phyloP scores from a whole-genome alignment of 2,888 invertebrate genomes.

The Amphiduros pacificus region DNA sequence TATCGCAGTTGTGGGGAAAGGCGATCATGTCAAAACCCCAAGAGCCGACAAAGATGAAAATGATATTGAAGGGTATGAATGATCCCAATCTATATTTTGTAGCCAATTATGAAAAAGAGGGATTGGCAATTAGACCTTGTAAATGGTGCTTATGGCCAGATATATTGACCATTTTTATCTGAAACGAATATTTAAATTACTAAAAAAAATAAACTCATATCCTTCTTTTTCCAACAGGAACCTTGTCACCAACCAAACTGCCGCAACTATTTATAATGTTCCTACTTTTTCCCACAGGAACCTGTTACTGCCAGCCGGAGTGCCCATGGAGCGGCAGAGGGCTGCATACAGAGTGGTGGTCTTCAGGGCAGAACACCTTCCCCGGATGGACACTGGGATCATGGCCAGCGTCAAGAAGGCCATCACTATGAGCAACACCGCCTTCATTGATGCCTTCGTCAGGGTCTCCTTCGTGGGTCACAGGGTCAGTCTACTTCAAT shows the following conservation, averaged over 20 bases:
- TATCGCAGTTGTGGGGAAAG: conserved; percentile 84
- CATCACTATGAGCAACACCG: conserved; percentile 23
- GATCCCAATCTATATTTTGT: no score
- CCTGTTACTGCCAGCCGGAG: conserved; percentile 33
- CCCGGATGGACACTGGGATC: conserved; percentile 34
- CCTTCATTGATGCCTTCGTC: conserved; percentile 34
- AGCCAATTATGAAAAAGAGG: no score
- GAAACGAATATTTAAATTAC: no score
- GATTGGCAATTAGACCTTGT: no score
- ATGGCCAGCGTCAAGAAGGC: conserved; percentile 33
- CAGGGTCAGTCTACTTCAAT: conserved; percentile 23
- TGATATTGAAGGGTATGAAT: conserved; percentile 82
- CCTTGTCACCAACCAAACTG: no score
- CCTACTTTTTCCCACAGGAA: conserved; percentile 27
- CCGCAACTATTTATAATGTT: no score
- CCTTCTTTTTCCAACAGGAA: no score
- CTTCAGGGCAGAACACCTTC: conserved; percentile 34
- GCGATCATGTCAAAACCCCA: conserved; percentile 73
- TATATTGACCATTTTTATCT: no score
- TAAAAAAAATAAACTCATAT: no score
- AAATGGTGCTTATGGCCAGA: no score
- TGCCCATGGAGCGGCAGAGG: conserved; percentile 31
- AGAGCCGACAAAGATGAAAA: conserved; percentile 69
- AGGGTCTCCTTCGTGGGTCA: conserved; percentile 33
- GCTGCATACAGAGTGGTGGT: conserved; percentile 30